These are phyloP conservation scores for Nomada flava DNA, from an alignment of 2,888 invertebrate species.

Conservation along the genomic window DNA sequence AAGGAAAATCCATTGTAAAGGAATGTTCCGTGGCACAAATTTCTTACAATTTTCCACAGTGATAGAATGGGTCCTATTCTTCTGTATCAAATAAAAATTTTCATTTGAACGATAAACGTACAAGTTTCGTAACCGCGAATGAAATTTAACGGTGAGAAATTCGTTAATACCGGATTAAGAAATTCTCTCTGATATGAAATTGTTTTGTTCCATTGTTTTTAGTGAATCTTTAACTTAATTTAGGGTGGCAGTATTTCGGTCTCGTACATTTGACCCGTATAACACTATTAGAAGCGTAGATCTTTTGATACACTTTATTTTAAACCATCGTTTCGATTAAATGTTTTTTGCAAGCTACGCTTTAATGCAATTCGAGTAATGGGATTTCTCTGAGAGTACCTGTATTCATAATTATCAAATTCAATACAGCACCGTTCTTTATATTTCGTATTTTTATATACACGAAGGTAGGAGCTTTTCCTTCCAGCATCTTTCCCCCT, in stretches of 20 bases:
- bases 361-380: not conserved
- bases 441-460: not conserved
- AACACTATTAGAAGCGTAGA: too few relatives aligned
- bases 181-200: not conserved
- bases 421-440: constrained; percentile 1
- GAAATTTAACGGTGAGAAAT: not conserved
- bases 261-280: too few relatives aligned
- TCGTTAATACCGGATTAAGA: too few relatives aligned
- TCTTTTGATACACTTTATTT: too few relatives aligned
- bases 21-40: constrained; percentile 1
- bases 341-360: too few relatives aligned
- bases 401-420: not conserved
- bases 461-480: constrained; percentile 2
- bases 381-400: not conserved
- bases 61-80: constrained; percentile 15
- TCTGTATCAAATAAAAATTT: constrained; percentile 16
- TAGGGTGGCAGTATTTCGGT: too few relatives aligned
- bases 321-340: too few relatives aligned
- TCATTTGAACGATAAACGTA: not conserved
- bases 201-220: not conserved
- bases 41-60: constrained; percentile 3
- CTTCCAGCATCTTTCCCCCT: not conserved
- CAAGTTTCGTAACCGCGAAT: not conserved
- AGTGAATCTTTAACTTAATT: too few relatives aligned
- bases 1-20: not conserved